Percentiles rank a stretch among this genome's conserved stretches.
phyloP scores from a whole-genome alignment of 2,797 vertebrate species.

The Sciurus vulgaris region DNA sequence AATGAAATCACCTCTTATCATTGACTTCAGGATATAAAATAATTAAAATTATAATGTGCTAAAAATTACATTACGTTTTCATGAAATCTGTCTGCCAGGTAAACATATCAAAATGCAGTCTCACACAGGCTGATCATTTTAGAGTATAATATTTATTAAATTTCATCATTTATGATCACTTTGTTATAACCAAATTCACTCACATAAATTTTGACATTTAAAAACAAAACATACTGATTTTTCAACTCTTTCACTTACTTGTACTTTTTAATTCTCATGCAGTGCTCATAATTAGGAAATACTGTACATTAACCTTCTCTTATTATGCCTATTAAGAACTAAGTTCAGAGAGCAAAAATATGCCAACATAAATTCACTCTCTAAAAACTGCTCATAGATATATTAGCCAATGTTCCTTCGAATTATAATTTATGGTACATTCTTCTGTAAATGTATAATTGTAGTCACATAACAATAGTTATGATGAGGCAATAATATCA shows the following conservation, averaged over 20 bases:
- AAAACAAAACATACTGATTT: conserved; percentile 82
- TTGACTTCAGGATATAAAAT: neutral
- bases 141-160: conserved; percentile 79
- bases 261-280: conserved; percentile 85
- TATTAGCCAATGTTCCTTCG: conserved; percentile 75
- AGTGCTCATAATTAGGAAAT: conserved; percentile 79
- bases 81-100: neutral
- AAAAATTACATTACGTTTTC: neutral
- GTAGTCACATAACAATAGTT: conserved; percentile 72
- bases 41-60: conserved; percentile 14
- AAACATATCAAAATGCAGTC: conserved; percentile 68
- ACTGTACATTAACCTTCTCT: conserved; percentile 54
- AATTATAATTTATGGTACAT: conserved; percentile 78
- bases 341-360: conserved; percentile 38
- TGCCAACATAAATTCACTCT: conserved; percentile 69
- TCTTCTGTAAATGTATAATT: conserved; percentile 82
- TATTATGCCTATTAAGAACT: conserved; percentile 65
- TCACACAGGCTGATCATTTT: conserved; percentile 52
- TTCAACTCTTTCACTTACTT: conserved; percentile 79
- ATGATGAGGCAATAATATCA: conserved; percentile 65
- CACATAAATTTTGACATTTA: conserved; percentile 82
- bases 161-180: conserved; percentile 82
- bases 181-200: conserved; percentile 83
- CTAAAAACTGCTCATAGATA: conserved; percentile 82
- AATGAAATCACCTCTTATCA: conserved; percentile 9